A percentile compares a stretch with the other conserved stretches of the same genome.
phyloP scores from a whole-genome alignment of 2,797 vertebrate species.

The Rhincodon typus region DNA sequence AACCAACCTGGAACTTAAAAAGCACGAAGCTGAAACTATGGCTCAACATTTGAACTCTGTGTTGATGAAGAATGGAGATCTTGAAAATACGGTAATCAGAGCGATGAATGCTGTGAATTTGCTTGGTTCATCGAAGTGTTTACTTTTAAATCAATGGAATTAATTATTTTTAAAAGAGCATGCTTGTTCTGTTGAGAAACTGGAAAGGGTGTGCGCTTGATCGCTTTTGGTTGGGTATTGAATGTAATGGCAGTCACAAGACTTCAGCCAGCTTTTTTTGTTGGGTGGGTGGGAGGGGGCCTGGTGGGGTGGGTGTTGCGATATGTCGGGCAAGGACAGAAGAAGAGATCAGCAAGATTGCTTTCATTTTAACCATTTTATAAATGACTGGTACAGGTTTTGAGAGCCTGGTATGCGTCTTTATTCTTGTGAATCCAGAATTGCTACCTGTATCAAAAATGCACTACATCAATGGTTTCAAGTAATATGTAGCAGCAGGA shows the following conservation, averaged over 20 bases:
- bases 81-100: constrained; percentile 80
- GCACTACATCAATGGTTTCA: neutral
- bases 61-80: constrained; percentile 72
- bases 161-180: neutral
- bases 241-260: neutral
- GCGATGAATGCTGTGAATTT: neutral
- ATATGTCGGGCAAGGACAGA: neutral
- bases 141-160: constrained; percentile 32
- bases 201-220: neutral
- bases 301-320: too few species aligned
- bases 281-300: neutral
- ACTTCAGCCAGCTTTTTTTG: neutral
- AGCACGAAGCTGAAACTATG: constrained; percentile 79
- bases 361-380: too few species aligned
- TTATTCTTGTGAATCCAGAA: neutral
- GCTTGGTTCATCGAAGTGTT: neutral
- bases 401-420: neutral
- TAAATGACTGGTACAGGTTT: neutral
- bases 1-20: constrained; percentile 86
- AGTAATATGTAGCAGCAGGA: neutral
- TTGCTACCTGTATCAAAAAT: neutral
- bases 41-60: constrained; percentile 87
- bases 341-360: neutral
- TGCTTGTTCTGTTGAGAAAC: neutral
- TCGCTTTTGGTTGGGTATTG: neutral